Base-by-base conservation (phyloP, 2,113 vertebrate genomes). In the Pollachius pollachius region DNA sequence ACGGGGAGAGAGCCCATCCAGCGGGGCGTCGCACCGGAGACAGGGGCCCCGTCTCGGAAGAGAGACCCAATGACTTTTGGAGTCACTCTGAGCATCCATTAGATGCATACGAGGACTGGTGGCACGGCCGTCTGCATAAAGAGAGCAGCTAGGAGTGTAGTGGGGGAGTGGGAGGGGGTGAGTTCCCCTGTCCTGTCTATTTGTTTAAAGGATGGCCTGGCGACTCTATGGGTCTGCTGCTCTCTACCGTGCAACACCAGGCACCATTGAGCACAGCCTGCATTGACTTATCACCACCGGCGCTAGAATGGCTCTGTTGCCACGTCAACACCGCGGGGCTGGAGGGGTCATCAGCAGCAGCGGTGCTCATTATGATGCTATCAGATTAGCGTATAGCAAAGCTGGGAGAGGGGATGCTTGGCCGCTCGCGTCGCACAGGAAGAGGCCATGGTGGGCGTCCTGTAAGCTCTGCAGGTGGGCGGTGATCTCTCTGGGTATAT, bases 241-340 rank as follows among this genome's bases (percentile, higher is more conserved):
- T 77, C 82, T 69, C 84, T 65, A 83, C 94, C 94, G 91, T 94
- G 92, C 89, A 89, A 90, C 89, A 92, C 89, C 93, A 94, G 94
- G 88, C 41, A 48, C 92, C 94, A 96, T 95, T 97, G 94, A 95
- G 96, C 96, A 96, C 96, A 96, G 95, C 93, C 88, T 90, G 89
- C 92, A 76, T 86, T 82, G 88, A 82, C 84, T 83, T 82, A 75
- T 79, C 82, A 81, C 83, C 41, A 63, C 81, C 0, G 75, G 81
- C 70, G 80, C 76, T 74, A 75, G 79, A 84, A 82, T 78, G 84
- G 85, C 78, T 82, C 70, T 73, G 75, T 82, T 84, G 73, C 84
- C 79, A 79, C 85, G 82, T 74, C 74, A 85, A 84, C 90, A 65
- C 89, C 77, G 82, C 86, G 72, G 89, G 90, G 81, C 68, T 65